Evolutionary conservation across 2,113 vertebrate genomes (phyloP), one percentile per base, ranked within the genome.

Genomic region (Okapia johnstoni): DNA sequence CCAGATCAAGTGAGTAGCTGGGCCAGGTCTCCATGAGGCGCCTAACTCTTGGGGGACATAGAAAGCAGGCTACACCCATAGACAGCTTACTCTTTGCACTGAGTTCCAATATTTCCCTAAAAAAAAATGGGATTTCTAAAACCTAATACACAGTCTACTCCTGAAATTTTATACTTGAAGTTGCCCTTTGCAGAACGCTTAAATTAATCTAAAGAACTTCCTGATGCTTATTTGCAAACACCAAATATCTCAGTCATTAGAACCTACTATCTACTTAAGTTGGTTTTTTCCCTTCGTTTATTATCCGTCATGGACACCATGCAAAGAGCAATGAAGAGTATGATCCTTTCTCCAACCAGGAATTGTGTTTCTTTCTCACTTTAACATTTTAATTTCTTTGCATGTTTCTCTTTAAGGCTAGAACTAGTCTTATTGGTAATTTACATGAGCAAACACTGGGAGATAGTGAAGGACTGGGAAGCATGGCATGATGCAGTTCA

Each of bases 101-200:
- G 30, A 85, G 88, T 92, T 96, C 76, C 76, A 97, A 61, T 94
- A 90, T 57, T 80, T 66, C 60, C 85, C 25, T 85, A 73, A 70
- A 85, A 80, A 85, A 80, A 52, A 63, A 58, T 40, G 8, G 85
- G 92, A 48, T 90, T 96, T 66, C 33, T 87, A 54, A 90, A 95
- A 57, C 40, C 50, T 70, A 88, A 93, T 80, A 85, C 36, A 40
- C 8, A 33, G 43, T 33, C 86, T 88, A 63, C 81, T 94, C 87
- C 77, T 85, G 63, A 94, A 95, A 88, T 48, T 66, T 85, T 54
- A 80, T n/a, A 88, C 86, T 95, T 36, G 13, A 88, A 57, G 33
- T 60, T 93, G 40, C 26, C 26, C 57, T 87, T 93, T 85, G 30
- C 52, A 84, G 73, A 96, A 92, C 48, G 58, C 61, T 88, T 89